A percentile compares a stretch with the other conserved stretches of the same genome.
Evolutionary conservation across 1,140 invertebrate species (phyloP).

Genomic region (Cydia pomonella): DNA sequence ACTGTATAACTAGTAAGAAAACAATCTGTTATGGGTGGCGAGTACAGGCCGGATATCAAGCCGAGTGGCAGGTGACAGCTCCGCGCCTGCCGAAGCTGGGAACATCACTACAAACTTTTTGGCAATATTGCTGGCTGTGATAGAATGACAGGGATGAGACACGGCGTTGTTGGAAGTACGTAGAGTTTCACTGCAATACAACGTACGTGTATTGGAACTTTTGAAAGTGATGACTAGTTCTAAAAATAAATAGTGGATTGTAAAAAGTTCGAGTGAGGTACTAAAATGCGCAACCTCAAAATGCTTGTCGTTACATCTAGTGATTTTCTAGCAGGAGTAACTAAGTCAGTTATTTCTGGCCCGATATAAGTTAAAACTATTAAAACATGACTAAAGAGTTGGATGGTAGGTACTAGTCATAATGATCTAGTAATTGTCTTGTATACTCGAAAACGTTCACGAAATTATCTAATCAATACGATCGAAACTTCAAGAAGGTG

Average conservation of each 20-base stretch:
- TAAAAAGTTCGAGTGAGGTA: too few relatives aligned
- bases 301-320: too few relatives aligned
- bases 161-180: background rate
- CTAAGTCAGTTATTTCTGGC: too few relatives aligned
- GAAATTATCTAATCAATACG: background rate
- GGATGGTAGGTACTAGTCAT: too few relatives aligned
- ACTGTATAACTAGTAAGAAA: background rate
- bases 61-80: slow-evolving; percentile 35
- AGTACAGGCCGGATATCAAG: background rate
- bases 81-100: slow-evolving; percentile 1
- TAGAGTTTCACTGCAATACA: background rate
- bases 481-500: background rate
- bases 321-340: too few relatives aligned
- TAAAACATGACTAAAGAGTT: too few relatives aligned
- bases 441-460: too few relatives aligned
- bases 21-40: background rate
- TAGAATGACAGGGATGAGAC: background rate
- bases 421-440: too few relatives aligned
- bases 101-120: background rate
- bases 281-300: too few relatives aligned
- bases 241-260: background rate
- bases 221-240: background rate
- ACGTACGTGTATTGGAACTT: background rate
- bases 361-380: too few relatives aligned
- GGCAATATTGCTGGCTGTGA: slow-evolving; percentile 26